Base-by-base conservation (phyloP, 2,888 invertebrate species). In the Helobdella robusta region DNA sequence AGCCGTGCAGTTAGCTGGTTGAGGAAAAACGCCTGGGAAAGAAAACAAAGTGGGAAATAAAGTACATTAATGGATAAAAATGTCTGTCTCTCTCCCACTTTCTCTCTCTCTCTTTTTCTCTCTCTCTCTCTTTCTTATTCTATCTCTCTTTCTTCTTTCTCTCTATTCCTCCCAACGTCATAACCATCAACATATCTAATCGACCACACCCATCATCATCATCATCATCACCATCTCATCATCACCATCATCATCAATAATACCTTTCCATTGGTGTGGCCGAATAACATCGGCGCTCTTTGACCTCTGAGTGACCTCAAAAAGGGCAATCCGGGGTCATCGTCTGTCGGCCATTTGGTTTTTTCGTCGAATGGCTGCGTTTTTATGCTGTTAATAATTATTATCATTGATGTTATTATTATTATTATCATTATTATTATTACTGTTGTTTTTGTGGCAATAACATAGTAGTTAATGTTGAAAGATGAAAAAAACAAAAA, bases 291-390 rank as follows among this genome's bases (percentile, higher is more conserved):
- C 6, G 36, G 59, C 8, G 59, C n/a, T 15, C 23, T 11, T 36
- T 36, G 59, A n/a, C 59, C 59, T 36, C 36, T 23, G 30, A 59
- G 32, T 3, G 59, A 59, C 36, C 36, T 59, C 25, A n/a, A n/a
- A 34, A 28, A 59, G 36, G 35, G 36, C n/a, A 59, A 36, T 35
- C n/a, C 15, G n/a, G 35, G 35, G n/a, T 59, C 59, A n/a, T 59
- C 25, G 35, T 59, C 59, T n/a, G 59, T 59, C 15, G 59, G 59
- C 59, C 59, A 59, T 23, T 36, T 20, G 8, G 11, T 28, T 34
- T 30, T 36, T 6, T 40, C 11, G 44, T 40, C n/a, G 44, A 40
- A 15, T n/a, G 8, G 8, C 11, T 40, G 44, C 11, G 8, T n/a
- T n/a, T n/a, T n/a, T n/a, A n/a, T n/a, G n/a, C n/a, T n/a, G n/a